A percentile compares a stretch with the other conserved stretches of the same genome.
Evolutionary conservation across 2,888 invertebrate species (phyloP).

Genomic region (Drosophila meridiana): DNA sequence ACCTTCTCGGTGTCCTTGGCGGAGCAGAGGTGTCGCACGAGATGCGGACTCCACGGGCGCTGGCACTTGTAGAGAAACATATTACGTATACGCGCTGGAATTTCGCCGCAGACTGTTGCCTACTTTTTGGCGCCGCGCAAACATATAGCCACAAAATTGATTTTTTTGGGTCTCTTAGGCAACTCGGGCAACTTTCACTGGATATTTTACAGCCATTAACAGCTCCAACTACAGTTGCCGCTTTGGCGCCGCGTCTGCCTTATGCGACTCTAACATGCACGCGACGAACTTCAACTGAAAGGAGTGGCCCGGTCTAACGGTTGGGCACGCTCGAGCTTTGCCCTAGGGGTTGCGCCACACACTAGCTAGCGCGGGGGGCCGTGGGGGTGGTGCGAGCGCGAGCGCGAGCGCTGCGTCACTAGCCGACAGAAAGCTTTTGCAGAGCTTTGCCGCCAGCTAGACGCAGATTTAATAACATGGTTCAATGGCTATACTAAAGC

Average conservation of each 20-base stretch:
- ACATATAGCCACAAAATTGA: constrained; percentile 52
- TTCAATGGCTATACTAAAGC: constrained; percentile 32
- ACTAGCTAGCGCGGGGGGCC: neutral
- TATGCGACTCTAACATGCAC: constrained; percentile 73
- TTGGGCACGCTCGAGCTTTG: constrained; percentile 40
- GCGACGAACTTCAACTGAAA: constrained; percentile 69
- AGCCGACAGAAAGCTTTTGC: constrained; percentile 35
- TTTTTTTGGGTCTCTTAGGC: constrained; percentile 30
- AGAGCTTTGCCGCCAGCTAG: neutral
- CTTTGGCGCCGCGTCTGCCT: constrained; percentile 24
- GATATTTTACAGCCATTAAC: constrained; percentile 59
- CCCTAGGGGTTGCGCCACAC: constrained; percentile 17
- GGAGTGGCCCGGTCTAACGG: constrained; percentile 63
- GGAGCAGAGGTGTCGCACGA: constrained; percentile 44
- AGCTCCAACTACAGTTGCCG: neutral
- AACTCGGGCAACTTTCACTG: constrained; percentile 41
- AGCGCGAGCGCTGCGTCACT: constrained; percentile 10
- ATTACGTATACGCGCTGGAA: constrained; percentile 58
- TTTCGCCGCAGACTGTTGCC: constrained; percentile 50
- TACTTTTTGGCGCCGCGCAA: constrained; percentile 58
- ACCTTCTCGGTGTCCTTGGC: constrained; percentile 10
- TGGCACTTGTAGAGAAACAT: constrained; percentile 73
- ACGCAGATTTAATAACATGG: constrained; percentile 29
- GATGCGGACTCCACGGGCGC: constrained; percentile 53
- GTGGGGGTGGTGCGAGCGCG: neutral